These are phyloP conservation scores for Falco novaeseelandiae DNA, from an alignment of 2,797 vertebrate species.

Conservation along the genomic window DNA sequence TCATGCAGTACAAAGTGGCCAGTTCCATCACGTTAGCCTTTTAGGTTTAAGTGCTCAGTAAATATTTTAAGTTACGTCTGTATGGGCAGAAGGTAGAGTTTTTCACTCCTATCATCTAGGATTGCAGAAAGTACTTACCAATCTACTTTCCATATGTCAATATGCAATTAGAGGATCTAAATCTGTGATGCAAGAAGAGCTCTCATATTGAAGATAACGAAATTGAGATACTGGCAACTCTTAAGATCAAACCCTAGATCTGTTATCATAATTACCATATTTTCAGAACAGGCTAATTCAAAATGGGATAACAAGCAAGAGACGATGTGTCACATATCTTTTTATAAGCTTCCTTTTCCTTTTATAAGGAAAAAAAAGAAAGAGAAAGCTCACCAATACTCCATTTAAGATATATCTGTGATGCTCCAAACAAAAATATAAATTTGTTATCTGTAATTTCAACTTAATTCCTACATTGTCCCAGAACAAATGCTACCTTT, in stretches of 20 bases:
- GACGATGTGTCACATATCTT: slow-evolving; percentile 21
- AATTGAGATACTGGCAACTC: slow-evolving; percentile 44
- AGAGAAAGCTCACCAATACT: background rate
- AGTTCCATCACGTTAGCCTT: slow-evolving; percentile 44
- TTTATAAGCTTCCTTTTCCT: background rate
- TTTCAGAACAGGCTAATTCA: slow-evolving; percentile 63
- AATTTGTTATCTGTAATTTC: background rate
- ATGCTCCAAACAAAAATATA: background rate
- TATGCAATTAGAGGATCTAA: slow-evolving; percentile 45
- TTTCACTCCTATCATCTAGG: slow-evolving; percentile 30
- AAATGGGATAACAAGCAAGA: slow-evolving; percentile 55
- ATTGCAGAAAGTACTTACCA: slow-evolving; percentile 43
- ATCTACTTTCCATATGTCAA: slow-evolving; percentile 63
- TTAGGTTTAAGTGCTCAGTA: slow-evolving; percentile 45
- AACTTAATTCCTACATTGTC: background rate
- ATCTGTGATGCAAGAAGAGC: slow-evolving; percentile 42
- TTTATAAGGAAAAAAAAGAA: background rate
- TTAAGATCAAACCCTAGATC: slow-evolving; percentile 53
- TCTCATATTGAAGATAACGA: slow-evolving; percentile 17
- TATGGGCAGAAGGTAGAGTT: slow-evolving; percentile 46
- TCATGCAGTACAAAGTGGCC: slow-evolving; percentile 14
- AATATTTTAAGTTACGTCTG: slow-evolving; percentile 63
- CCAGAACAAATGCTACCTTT: background rate
- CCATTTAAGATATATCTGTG: background rate
- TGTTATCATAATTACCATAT: slow-evolving; percentile 60